phyloP scores from a whole-genome alignment of 2,113 vertebrate genomes.

The Microtus pennsylvanicus region DNA sequence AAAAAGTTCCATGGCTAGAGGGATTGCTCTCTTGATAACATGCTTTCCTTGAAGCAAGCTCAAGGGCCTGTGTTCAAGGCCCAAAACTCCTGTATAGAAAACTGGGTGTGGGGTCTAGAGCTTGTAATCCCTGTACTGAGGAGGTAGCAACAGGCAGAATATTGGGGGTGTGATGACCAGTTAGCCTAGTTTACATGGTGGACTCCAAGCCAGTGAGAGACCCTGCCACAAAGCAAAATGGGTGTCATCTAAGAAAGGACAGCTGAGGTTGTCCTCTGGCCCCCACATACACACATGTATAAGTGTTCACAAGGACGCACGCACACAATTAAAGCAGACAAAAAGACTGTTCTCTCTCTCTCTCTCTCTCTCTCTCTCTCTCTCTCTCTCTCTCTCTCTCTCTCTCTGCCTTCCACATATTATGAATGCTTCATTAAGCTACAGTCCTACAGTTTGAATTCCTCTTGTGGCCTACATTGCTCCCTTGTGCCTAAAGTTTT shows the following conservation, averaged over 20 bases:
- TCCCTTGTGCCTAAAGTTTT: not conserved
- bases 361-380: not conserved
- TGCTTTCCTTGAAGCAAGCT: not conserved
- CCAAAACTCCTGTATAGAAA: not conserved
- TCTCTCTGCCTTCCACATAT: not conserved
- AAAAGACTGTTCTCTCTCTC: not conserved
- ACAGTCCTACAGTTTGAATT: not conserved
- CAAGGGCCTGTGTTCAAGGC: not conserved
- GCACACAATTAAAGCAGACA: too few species aligned
- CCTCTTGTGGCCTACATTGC: not conserved
- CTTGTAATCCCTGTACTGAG: not conserved
- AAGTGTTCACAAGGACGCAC: not conserved
- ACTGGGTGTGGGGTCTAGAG: not conserved
- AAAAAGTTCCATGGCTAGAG: constrained; percentile 11
- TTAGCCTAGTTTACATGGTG: not conserved
- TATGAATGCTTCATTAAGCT: constrained; percentile 24
- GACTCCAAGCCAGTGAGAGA: not conserved
- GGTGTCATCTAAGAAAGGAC: not conserved
- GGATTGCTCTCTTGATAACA: not conserved
- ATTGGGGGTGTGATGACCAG: not conserved
- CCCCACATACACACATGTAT: not conserved
- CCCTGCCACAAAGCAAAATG: not conserved
- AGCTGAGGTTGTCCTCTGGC: not conserved
- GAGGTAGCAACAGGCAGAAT: not conserved
- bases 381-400: not conserved